Evolutionary conservation across 2,113 vertebrate genomes (phyloP).

Genomic region (Cryptotis parvus): DNA sequence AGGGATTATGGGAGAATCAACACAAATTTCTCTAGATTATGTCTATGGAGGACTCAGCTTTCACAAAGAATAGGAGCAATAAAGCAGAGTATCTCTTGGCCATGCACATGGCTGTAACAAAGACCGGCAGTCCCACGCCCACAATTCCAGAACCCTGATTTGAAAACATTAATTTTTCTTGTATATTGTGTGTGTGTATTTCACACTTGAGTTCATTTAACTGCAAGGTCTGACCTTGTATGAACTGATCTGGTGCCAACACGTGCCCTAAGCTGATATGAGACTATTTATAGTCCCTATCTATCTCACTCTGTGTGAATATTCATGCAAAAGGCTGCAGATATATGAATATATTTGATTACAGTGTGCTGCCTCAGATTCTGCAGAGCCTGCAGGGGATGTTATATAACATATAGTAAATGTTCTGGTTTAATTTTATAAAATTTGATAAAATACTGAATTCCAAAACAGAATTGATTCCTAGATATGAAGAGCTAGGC

Average conservation of each 20-base stretch:
- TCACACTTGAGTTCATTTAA: conserved; percentile 28
- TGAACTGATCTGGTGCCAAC: conserved; percentile 64
- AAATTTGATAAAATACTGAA: conserved; percentile 64
- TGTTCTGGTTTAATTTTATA: conserved; percentile 32
- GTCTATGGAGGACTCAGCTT: neutral
- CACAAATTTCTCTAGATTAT: conserved; percentile 5
- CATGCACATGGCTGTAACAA: neutral
- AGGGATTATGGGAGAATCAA: conserved; percentile 10
- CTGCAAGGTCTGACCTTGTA: conserved; percentile 42
- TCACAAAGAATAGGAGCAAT: neutral
- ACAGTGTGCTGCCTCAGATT: conserved; percentile 14
- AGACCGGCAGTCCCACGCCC: neutral
- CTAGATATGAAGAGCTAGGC: neutral
- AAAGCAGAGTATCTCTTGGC: conserved; percentile 13
- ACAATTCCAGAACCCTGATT: conserved; percentile 22
- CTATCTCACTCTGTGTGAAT: conserved; percentile 72
- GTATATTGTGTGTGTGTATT: no score
- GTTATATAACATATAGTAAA: conserved; percentile 63
- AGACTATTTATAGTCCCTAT: conserved; percentile 69
- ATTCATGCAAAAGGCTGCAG: conserved; percentile 67
- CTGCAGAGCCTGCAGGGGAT: conserved; percentile 32
- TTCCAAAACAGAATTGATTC: conserved; percentile 48
- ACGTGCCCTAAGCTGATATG: conserved; percentile 50
- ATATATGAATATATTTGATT: conserved; percentile 69
- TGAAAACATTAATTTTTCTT: no score